Percentiles rank a stretch among this genome's conserved stretches.
Evolutionary conservation across 2,113 vertebrate species (phyloP).

Genomic region (Menidia beryllina): DNA sequence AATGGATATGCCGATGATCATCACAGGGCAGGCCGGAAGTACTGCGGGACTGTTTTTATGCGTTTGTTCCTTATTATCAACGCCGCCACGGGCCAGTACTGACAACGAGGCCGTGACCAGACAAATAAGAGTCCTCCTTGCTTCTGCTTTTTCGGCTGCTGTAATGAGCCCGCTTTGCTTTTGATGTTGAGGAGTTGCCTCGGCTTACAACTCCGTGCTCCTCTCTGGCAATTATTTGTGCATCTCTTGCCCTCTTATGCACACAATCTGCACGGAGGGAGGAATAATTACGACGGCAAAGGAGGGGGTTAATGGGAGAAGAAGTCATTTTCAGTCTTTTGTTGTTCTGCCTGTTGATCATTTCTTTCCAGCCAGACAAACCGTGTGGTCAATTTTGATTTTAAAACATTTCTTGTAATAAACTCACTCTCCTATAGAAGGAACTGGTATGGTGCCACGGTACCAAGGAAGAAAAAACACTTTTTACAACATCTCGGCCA

Average conservation of each 20-base stretch:
- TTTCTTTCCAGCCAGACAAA: too few species aligned
- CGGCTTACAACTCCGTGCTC: constrained; percentile 7
- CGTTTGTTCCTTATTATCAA: constrained; percentile 34
- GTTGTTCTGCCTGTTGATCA: too few species aligned
- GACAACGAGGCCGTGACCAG: constrained; percentile 25
- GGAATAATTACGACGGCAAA: constrained; percentile 28
- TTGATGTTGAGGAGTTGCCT: constrained; percentile 19
- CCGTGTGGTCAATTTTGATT: too few species aligned
- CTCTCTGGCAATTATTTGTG: neutral
- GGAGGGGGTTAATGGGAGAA: constrained; percentile 27
- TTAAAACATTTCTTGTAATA: too few species aligned
- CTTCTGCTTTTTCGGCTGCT: constrained; percentile 24
- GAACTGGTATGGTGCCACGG: too few species aligned
- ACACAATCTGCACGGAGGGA: constrained; percentile 14
- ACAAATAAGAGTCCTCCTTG: constrained; percentile 36
- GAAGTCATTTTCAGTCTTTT: constrained; percentile 44
- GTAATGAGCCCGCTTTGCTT: constrained; percentile 58
- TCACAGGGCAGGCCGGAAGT: constrained; percentile 1
- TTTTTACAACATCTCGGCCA: too few species aligned
- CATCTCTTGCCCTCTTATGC: constrained; percentile 1
- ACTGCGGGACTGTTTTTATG: neutral
- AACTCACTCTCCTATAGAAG: too few species aligned
- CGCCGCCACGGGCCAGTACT: neutral
- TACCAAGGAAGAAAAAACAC: too few species aligned
- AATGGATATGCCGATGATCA: neutral